A percentile compares a stretch with the other conserved stretches of the same genome.
Evolutionary conservation across 2,888 invertebrate species (phyloP).

Genomic region (Ecliptopera silaceata): DNA sequence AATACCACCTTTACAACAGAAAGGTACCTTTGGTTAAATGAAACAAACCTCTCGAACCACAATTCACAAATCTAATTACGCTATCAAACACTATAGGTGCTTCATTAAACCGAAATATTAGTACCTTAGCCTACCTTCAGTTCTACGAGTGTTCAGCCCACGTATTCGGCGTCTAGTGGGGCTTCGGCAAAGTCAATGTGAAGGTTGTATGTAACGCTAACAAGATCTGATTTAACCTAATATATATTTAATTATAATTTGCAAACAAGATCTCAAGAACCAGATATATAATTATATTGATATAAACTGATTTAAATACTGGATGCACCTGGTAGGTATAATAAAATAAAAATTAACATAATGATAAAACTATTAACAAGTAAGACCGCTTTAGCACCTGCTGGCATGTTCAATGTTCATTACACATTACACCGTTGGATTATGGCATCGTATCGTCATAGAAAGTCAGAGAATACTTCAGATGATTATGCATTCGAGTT

Average conservation of each 20-base stretch:
- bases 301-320: no score
- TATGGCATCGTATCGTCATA: no score
- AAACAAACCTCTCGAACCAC: constrained; percentile 1
- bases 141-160: not conserved
- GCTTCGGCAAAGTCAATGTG: constrained; percentile 26
- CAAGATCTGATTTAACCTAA: constrained; percentile 22
- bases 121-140: not conserved
- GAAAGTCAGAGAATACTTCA: no score
- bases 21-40: constrained; percentile 1
- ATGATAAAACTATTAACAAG: no score
- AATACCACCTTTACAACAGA: no score
- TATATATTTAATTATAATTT: constrained; percentile 14
- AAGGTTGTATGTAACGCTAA: constrained; percentile 19
- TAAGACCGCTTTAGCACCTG: no score
- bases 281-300: not conserved
- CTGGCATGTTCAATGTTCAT: no score
- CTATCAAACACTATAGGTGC: constrained; percentile 8
- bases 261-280: constrained; percentile 1
- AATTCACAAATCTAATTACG: constrained; percentile 11
- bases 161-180: constrained; percentile 7
- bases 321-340: no score
- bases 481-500: no score
- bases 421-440: no score
- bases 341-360: no score
- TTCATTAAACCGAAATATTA: constrained; percentile 14